phyloP scores from a whole-genome alignment of 2,797 vertebrate genomes.

The Hydrophis major region DNA sequence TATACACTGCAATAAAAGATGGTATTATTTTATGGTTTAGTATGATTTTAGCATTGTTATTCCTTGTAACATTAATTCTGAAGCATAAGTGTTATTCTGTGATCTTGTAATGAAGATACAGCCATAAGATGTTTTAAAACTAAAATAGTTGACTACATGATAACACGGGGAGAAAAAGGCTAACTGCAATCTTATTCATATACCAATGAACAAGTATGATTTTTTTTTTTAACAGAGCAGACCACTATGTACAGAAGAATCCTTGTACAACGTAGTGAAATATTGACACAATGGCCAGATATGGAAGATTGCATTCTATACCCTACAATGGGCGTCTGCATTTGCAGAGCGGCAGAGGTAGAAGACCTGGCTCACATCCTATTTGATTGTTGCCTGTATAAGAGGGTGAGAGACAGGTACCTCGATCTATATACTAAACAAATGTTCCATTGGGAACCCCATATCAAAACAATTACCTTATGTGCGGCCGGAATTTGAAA shows the following conservation, averaged over 20 bases:
- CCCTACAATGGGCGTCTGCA: too few relatives aligned
- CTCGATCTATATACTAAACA: neutral
- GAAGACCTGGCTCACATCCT: neutral
- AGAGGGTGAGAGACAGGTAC: neutral
- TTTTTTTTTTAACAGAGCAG: neutral
- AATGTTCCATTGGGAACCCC: neutral
- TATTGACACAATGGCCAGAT: too few relatives aligned
- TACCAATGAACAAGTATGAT: neutral
- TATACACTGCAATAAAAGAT: constrained; percentile 44
- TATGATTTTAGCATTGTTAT: constrained; percentile 50
- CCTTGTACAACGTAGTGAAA: neutral
- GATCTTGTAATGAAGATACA: neutral
- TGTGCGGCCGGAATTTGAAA: too few relatives aligned
- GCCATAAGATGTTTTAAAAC: constrained; percentile 20
- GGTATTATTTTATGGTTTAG: constrained; percentile 48
- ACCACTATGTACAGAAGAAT: neutral
- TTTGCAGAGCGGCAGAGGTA: too few relatives aligned
- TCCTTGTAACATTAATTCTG: constrained; percentile 44
- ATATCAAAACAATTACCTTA: too few relatives aligned
- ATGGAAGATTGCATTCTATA: too few relatives aligned
- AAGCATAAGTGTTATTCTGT: constrained; percentile 46
- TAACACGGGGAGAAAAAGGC: neutral
- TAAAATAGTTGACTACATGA: neutral
- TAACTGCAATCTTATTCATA: neutral
- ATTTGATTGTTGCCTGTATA: neutral